These are phyloP conservation scores for Heliconius hortense DNA, from an alignment of 2,888 invertebrate genomes.

Conservation along the genomic window DNA sequence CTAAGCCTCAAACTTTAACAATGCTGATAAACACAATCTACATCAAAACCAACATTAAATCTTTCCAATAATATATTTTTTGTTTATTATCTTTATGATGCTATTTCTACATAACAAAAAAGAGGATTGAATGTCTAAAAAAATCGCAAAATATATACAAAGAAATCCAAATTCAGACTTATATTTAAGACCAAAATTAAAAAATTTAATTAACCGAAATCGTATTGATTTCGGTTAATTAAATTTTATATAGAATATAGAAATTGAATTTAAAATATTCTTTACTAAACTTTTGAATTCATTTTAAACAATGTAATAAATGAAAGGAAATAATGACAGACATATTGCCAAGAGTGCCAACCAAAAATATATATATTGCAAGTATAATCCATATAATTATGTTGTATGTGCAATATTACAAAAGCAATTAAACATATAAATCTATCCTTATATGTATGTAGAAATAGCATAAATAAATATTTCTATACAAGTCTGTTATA, in stretches of 20 bases:
- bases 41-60: slow-evolving; percentile 27
- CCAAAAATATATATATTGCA: no score
- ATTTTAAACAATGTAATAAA: no score
- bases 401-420: neutral
- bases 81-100: neutral
- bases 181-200: no score
- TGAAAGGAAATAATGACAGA: no score
- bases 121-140: neutral
- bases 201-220: no score
- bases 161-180: no score
- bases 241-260: no score
- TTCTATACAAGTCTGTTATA: slow-evolving; percentile 8
- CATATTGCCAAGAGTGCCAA: no score
- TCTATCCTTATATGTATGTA: slow-evolving; percentile 3
- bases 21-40: slow-evolving; percentile 41
- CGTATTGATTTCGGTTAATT: no score
- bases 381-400: no score
- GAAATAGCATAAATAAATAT: slow-evolving; percentile 7
- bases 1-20: slow-evolving; percentile 62
- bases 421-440: neutral
- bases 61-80: slow-evolving; percentile 21
- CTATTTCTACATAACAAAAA: slow-evolving; percentile 6
- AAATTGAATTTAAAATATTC: no score
- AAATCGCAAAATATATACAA: neutral
- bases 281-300: no score